These are phyloP conservation scores for Microplitis manilae DNA, from an alignment of 2,888 invertebrate species.

Conservation along the genomic window DNA sequence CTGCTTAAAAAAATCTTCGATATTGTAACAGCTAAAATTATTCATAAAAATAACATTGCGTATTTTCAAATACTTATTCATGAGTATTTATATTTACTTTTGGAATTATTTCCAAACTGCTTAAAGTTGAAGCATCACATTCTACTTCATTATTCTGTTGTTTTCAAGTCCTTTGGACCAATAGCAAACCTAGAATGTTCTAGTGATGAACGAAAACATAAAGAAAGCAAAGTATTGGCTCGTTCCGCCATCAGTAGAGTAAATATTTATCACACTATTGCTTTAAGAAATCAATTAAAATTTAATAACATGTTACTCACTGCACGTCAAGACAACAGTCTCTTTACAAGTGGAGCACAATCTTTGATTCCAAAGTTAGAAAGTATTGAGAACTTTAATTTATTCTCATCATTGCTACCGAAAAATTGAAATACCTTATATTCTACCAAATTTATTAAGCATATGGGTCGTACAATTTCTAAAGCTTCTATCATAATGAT, in stretches of 20 bases:
- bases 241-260: constrained; percentile 13
- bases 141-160: constrained; percentile 42
- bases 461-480: too few species aligned
- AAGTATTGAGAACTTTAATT: too few species aligned
- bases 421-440: too few species aligned
- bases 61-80: constrained; percentile 36
- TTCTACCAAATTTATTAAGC: too few species aligned
- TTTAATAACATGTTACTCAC: background rate
- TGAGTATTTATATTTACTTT: constrained; percentile 39
- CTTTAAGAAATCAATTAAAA: constrained; percentile 30
- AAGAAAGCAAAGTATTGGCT: constrained; percentile 22
- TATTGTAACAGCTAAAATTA: constrained; percentile 36
- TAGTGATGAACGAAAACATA: constrained; percentile 35
- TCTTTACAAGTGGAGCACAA: too few species aligned
- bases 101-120: constrained; percentile 29
- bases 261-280: constrained; percentile 36
- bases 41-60: constrained; percentile 26
- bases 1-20: constrained; percentile 45
- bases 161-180: constrained; percentile 35
- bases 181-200: constrained; percentile 30
- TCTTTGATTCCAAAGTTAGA: too few species aligned
- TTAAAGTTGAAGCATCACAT: constrained; percentile 50
- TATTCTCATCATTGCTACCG: too few species aligned
- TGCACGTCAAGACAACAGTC: too few species aligned
- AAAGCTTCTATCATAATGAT: too few species aligned